Percentiles rank a stretch among this genome's conserved stretches.
Evolutionary conservation across 2,113 vertebrate genomes (phyloP).

Genomic region (Phaethon lepturus): DNA sequence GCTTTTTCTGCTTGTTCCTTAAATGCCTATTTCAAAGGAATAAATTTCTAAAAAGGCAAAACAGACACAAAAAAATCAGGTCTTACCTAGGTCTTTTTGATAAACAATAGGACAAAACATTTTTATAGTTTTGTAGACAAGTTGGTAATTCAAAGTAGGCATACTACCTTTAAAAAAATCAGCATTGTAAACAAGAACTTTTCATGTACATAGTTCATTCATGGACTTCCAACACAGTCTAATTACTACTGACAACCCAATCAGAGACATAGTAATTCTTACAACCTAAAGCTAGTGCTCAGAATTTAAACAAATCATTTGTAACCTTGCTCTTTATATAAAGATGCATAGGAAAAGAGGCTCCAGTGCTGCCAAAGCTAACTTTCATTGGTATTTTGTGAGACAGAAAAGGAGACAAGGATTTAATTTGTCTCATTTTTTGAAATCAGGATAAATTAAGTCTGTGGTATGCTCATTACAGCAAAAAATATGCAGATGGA

Average conservation of each 20-base stretch:
- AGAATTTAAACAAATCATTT: neutral
- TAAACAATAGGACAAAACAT: neutral
- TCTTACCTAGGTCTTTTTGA: neutral
- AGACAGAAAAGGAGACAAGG: neutral
- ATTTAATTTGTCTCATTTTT: neutral
- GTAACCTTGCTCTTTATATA: neutral
- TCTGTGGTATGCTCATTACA: neutral
- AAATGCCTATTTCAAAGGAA: neutral
- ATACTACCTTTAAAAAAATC: neutral
- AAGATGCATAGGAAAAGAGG: neutral
- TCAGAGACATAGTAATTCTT: neutral
- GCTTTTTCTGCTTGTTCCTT: neutral
- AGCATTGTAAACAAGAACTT: neutral
- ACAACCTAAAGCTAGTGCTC: neutral
- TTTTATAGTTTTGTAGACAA: neutral
- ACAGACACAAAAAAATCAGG: neutral
- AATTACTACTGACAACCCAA: neutral
- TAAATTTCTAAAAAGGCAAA: neutral
- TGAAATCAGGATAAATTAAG: neutral
- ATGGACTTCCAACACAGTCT: neutral
- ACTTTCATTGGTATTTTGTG: neutral
- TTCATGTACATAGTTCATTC: neutral
- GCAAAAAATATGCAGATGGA: slow-evolving; percentile 33
- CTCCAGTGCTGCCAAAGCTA: neutral
- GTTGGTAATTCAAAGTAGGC: neutral